phyloP scores from a whole-genome alignment of 2,888 invertebrate species.

The Drosophila tripunctata region DNA sequence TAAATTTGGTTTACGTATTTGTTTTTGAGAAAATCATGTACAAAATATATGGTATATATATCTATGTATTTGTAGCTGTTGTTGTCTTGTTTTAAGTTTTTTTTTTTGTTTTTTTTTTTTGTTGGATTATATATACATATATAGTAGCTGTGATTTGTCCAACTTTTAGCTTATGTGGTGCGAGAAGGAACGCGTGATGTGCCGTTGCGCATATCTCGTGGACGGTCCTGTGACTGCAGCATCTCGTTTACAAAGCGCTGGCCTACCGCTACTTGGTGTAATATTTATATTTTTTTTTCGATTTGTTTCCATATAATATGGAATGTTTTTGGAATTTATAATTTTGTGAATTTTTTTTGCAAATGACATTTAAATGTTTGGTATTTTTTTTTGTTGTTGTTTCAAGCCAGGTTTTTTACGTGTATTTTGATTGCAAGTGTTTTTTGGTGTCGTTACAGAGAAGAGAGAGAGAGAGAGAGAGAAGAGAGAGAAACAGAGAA shows the following conservation, averaged over 20 bases:
- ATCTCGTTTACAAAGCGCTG: conserved; percentile 85
- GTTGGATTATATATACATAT: not conserved
- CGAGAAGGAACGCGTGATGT: conserved; percentile 72
- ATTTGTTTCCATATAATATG: conserved; percentile 10
- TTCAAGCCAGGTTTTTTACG: conserved; percentile 53
- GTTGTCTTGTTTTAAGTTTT: conserved; percentile 23
- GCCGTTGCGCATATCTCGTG: conserved; percentile 82
- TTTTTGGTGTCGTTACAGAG: conserved; percentile 27
- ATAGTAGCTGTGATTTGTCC: conserved; percentile 53
- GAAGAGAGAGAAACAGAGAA: conserved; percentile 56
- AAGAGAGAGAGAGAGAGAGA: conserved; percentile 32
- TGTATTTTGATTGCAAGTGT: conserved; percentile 49
- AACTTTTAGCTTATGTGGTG: conserved; percentile 77
- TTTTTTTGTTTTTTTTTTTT: too few species aligned
- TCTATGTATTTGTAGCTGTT: conserved; percentile 35
- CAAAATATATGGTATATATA: conserved; percentile 74
- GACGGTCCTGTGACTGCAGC: conserved; percentile 84
- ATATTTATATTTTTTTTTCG: conserved; percentile 31
- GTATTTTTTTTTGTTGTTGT: conserved; percentile 9
- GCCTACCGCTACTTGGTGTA: conserved; percentile 81
- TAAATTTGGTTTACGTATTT: conserved; percentile 26
- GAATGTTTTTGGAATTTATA: not conserved
- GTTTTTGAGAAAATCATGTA: conserved; percentile 62
- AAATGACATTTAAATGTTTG: conserved; percentile 38
- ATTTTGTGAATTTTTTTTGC: conserved; percentile 29